phyloP scores from a whole-genome alignment of 2,113 vertebrate genomes.

The Vulpes vulpes region DNA sequence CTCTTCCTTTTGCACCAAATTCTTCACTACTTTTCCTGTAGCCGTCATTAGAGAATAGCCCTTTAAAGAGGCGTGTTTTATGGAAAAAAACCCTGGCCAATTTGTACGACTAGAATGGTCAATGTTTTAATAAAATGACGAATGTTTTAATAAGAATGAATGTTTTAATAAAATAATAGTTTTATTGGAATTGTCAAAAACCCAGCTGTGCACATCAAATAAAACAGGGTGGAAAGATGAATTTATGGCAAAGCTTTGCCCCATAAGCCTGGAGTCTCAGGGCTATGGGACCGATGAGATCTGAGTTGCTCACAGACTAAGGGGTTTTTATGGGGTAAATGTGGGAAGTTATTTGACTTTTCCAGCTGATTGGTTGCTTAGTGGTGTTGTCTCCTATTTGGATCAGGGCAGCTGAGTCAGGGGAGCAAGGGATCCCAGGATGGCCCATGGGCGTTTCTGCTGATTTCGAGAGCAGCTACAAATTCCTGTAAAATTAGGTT shows the following conservation, averaged over 20 bases:
- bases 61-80: not conserved
- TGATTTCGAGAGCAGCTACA: not conserved
- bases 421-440: not conserved
- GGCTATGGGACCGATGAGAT: not conserved
- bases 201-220: too few species aligned
- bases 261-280: not conserved
- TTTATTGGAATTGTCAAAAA: not conserved
- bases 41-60: not conserved
- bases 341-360: not conserved
- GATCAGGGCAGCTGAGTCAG: not conserved
- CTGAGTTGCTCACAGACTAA: not conserved
- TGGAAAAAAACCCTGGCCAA: not conserved
- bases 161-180: not conserved
- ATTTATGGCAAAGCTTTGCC: not conserved
- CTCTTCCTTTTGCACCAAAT: not conserved
- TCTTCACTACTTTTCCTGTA: too few species aligned
- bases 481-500: not conserved
- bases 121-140: not conserved
- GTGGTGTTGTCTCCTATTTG: not conserved
- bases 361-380: not conserved
- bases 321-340: not conserved
- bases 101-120: not conserved
- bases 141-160: not conserved
- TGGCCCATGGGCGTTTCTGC: too few species aligned
- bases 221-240: not conserved